Conservation (phyloP, 35 echinoderm and acorn worm genomes). For the Nesometra sesokonis region DNA sequence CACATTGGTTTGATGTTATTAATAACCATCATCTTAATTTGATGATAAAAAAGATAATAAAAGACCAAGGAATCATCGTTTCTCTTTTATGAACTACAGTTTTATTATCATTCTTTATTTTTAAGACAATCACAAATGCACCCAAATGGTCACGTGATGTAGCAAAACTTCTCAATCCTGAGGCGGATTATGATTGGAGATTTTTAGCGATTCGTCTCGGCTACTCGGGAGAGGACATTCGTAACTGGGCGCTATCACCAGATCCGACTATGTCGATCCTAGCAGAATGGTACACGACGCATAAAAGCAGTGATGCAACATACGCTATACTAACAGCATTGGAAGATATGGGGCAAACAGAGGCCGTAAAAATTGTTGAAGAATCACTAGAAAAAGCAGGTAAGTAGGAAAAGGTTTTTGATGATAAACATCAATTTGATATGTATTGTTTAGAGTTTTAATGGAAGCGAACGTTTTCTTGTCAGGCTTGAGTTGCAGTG, state of each 20-base stretch:
- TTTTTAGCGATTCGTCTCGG: slow-evolving; percentile 77
- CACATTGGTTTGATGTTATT: too few relatives aligned
- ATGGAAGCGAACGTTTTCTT: too few relatives aligned
- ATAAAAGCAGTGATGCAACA: slow-evolving; percentile 96
- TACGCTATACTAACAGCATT: slow-evolving; percentile 80
- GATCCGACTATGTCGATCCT: slow-evolving; percentile 91
- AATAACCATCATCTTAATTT: too few relatives aligned
- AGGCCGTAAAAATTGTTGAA: slow-evolving; percentile 66
- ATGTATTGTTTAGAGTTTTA: too few relatives aligned
- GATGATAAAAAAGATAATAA: too few relatives aligned
- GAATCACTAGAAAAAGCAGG: slow-evolving; percentile 75
- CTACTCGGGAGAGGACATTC: slow-evolving; percentile 77
- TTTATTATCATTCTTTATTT: background rate
- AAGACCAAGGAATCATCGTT: background rate
- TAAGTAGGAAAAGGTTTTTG: background rate
- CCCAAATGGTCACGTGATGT: slow-evolving; percentile 94
- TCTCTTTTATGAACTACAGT: background rate
- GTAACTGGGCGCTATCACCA: slow-evolving; percentile 89
- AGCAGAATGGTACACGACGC: slow-evolving; percentile 92
- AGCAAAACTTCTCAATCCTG: slow-evolving; percentile 75
- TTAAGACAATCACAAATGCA: slow-evolving; percentile 87
- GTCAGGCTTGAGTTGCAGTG: too few relatives aligned
- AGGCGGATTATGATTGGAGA: slow-evolving; percentile 82
- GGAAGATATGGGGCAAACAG: slow-evolving; percentile 84
- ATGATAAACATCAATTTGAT: too few relatives aligned